Percentiles rank a stretch among this genome's conserved stretches.
phyloP scores from a whole-genome alignment of 1,140 invertebrate species.

The Teleogryllus occipitalis region DNA sequence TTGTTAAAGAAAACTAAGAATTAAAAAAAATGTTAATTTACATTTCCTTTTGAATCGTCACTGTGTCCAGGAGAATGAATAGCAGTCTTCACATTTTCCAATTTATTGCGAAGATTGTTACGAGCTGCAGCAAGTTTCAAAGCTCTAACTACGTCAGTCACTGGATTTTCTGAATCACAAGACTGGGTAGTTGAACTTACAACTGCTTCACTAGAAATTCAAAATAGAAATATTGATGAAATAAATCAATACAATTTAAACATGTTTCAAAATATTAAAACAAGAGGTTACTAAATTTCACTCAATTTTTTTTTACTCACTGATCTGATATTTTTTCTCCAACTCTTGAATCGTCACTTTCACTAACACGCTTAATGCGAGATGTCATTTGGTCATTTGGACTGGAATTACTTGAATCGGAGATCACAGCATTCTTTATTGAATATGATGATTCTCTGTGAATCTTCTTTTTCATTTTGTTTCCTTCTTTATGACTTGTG shows the following conservation, averaged over 20 bases:
- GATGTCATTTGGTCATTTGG: neutral
- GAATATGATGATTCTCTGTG: neutral
- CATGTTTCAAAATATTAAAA: neutral
- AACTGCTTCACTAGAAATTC: neutral
- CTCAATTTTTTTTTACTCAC: neutral
- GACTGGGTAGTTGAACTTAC: neutral
- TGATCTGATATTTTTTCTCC: neutral
- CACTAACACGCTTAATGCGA: neutral
- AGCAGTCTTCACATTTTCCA: neutral
- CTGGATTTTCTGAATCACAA: neutral
- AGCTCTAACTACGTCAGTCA: conserved; percentile 8
- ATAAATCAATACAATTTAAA: neutral
- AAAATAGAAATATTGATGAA: neutral
- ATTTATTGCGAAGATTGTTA: neutral
- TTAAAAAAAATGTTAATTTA: neutral
- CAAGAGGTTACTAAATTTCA: no score
- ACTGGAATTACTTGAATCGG: neutral
- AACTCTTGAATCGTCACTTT: neutral
- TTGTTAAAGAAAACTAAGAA: neutral
- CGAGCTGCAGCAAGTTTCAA: conserved; percentile 10
- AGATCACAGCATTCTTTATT: neutral
- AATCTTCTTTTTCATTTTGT: neutral
- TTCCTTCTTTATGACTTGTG: neutral
- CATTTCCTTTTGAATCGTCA: neutral
- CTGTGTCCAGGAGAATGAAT: neutral